A percentile compares a stretch with the other conserved stretches of the same genome.
Evolutionary conservation across 2,888 invertebrate species (phyloP).

Genomic region (Argyresthia goedartella): DNA sequence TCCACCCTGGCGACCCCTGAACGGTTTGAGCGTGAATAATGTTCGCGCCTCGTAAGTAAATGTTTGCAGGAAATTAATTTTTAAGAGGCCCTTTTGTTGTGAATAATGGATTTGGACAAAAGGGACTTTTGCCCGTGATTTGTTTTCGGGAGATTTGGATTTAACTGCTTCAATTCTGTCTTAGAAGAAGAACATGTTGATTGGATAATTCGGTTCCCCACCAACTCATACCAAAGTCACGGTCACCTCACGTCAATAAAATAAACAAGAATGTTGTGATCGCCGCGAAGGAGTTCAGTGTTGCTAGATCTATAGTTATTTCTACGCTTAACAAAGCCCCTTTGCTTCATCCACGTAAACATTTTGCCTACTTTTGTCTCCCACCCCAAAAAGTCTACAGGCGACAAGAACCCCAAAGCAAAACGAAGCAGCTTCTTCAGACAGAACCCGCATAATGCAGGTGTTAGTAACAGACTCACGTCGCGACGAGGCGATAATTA

Average conservation of each 20-base stretch:
- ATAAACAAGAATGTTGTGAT: too few relatives aligned
- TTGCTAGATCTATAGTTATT: too few relatives aligned
- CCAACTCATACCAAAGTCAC: too few relatives aligned
- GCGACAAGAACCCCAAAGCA: background rate
- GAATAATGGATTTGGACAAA: slow-evolving; percentile 1
- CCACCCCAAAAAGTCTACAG: too few relatives aligned
- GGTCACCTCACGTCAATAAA: too few relatives aligned
- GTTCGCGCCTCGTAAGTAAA: slow-evolving; percentile 5
- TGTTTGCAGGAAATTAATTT: slow-evolving; percentile 6
- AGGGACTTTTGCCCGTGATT: background rate
- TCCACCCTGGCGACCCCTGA: slow-evolving; percentile 2
- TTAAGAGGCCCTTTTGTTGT: slow-evolving; percentile 2
- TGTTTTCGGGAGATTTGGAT: background rate
- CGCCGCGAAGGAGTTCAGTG: too few relatives aligned
- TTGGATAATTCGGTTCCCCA: too few relatives aligned
- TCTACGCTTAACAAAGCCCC: too few relatives aligned
- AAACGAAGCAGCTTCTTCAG: background rate
- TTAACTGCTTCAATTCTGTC: too few relatives aligned
- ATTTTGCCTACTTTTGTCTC: too few relatives aligned
- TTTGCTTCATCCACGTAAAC: too few relatives aligned
- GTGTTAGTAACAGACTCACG: slow-evolving; percentile 38
- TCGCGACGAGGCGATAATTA: slow-evolving; percentile 28
- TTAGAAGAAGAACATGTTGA: too few relatives aligned
- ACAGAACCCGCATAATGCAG: slow-evolving; percentile 19
- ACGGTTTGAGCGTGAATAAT: slow-evolving; percentile 3